Conservation (phyloP, 2,797 vertebrate species). For the Chelmon rostratus region DNA sequence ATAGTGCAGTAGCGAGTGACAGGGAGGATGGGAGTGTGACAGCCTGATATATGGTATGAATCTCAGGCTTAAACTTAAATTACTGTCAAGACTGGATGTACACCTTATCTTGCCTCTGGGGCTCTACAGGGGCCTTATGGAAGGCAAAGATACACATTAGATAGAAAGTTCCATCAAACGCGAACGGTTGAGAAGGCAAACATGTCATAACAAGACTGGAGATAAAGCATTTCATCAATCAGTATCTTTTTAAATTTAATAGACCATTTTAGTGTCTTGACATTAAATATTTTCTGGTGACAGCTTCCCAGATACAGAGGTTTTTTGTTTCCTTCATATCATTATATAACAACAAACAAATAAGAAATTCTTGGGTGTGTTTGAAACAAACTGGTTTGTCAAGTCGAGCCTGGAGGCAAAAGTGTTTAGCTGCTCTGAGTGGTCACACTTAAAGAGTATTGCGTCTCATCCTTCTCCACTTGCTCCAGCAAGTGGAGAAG, state of each 20-base stretch:
- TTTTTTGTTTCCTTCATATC: not conserved
- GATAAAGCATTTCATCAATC: constrained; percentile 6
- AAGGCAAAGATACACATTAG: constrained; percentile 49
- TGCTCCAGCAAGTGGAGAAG: not conserved
- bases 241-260: not conserved
- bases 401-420: not conserved
- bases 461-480: too few species aligned
- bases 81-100: constrained; percentile 66
- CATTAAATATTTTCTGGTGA: not conserved
- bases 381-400: not conserved
- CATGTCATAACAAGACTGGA: constrained; percentile 14
- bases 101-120: constrained; percentile 67
- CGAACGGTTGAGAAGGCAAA: constrained; percentile 29
- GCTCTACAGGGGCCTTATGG: constrained; percentile 47
- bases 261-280: not conserved
- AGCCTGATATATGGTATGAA: constrained; percentile 67
- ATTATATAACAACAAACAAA: not conserved
- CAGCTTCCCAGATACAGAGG: not conserved
- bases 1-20: constrained; percentile 67
- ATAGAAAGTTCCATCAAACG: constrained; percentile 58
- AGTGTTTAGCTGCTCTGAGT: not conserved
- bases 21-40: constrained; percentile 65
- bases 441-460: not conserved
- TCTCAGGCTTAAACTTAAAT: constrained; percentile 71
- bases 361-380: not conserved